Evolutionary conservation across 2,797 vertebrate genomes (phyloP).

Genomic region (Peromyscus eremicus): DNA sequence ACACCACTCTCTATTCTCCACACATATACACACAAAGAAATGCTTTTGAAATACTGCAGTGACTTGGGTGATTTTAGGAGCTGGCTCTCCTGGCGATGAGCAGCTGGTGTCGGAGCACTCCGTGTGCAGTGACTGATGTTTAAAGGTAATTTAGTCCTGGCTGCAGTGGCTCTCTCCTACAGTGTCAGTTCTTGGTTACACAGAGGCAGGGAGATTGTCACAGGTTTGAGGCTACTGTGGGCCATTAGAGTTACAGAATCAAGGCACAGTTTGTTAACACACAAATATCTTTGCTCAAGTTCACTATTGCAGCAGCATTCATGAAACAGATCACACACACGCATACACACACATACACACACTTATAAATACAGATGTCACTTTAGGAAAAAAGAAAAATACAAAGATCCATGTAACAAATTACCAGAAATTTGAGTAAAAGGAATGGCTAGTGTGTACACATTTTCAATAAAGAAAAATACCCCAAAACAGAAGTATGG

Average conservation of each 20-base stretch:
- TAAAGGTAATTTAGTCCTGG: not conserved
- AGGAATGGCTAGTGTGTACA: not conserved
- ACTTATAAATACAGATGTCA: not conserved
- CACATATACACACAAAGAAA: not conserved
- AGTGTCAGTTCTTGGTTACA: not conserved
- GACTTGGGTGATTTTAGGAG: not conserved
- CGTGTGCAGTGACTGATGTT: not conserved
- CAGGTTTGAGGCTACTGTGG: not conserved
- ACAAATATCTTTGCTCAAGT: not conserved
- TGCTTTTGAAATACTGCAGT: not conserved
- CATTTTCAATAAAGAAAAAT: not conserved
- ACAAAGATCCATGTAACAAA: not conserved
- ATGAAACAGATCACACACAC: not conserved
- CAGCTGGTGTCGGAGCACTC: slow-evolving; percentile 16
- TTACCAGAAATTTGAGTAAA: not conserved
- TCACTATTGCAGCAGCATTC: not conserved
- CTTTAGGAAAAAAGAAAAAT: not conserved
- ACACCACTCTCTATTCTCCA: not conserved
- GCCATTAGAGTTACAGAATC: not conserved
- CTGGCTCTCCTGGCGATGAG: not conserved
- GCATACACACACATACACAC: no score
- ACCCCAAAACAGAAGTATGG: not conserved
- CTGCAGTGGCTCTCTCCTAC: not conserved
- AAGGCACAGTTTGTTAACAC: not conserved
- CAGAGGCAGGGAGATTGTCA: not conserved